These are phyloP conservation scores for Sphenopsis melanotis DNA, from an alignment of 2,797 vertebrate species.

Conservation along the genomic window DNA sequence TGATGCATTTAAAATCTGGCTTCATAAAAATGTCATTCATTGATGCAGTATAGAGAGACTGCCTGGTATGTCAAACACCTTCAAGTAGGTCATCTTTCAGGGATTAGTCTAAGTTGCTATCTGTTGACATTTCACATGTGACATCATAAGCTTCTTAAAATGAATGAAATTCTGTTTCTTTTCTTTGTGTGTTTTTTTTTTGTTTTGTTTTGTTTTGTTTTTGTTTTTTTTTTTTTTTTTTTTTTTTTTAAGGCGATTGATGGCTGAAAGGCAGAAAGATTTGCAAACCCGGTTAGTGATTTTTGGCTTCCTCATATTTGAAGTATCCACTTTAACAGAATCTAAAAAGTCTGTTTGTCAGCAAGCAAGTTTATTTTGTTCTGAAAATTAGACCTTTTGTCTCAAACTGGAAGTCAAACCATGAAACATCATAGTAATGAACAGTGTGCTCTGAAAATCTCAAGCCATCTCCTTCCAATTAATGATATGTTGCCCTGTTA, in stretches of 20 bases:
- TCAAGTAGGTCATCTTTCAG: slow-evolving; percentile 69
- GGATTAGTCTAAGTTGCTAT: slow-evolving; percentile 61
- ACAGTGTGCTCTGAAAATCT: not conserved
- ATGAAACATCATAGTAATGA: not conserved
- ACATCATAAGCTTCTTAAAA: slow-evolving; percentile 68
- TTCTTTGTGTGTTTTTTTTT: not conserved
- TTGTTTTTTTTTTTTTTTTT: not conserved
- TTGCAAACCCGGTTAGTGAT: not conserved
- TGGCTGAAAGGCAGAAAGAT: not conserved
- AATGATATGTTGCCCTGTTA: not conserved
- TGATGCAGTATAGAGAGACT: not conserved
- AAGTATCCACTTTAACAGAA: not conserved
- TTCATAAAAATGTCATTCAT: slow-evolving; percentile 12
- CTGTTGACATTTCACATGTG: slow-evolving; percentile 61
- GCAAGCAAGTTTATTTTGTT: not conserved
- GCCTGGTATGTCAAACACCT: slow-evolving; percentile 41
- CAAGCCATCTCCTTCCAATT: not conserved
- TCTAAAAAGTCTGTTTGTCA: not conserved
- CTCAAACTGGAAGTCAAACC: not conserved
- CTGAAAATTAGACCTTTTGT: not conserved
- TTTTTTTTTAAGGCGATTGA: not conserved
- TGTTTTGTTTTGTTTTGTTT: not conserved
- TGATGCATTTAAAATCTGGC: not conserved
- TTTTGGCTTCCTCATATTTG: not conserved
- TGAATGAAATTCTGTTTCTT: slow-evolving; percentile 27